phyloP scores from a whole-genome alignment of 2,797 vertebrate genomes.

The Orestias chungarensis region DNA sequence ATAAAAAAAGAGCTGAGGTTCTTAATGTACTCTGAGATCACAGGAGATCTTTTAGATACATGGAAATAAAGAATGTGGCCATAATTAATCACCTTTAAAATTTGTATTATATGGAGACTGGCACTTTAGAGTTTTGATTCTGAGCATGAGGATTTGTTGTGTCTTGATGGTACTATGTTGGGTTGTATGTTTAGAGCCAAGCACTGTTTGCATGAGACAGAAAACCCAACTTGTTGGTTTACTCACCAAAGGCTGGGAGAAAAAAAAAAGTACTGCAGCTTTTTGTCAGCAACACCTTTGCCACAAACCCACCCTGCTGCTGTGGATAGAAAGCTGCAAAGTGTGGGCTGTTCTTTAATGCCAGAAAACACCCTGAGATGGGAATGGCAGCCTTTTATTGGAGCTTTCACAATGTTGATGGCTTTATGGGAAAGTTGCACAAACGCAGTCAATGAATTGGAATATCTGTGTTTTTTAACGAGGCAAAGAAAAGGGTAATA shows the following conservation, averaged over 20 bases:
- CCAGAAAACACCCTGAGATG: constrained; percentile 16
- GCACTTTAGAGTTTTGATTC: constrained; percentile 4
- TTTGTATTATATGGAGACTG: background rate
- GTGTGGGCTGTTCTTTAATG: constrained; percentile 28
- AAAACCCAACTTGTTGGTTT: background rate
- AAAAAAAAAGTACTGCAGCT: constrained; percentile 39
- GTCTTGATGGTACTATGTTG: constrained; percentile 21
- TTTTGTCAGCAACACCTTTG: constrained; percentile 41
- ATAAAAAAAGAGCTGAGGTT: constrained; percentile 21
- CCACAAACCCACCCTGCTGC: constrained; percentile 28
- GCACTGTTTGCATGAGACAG: constrained; percentile 4
- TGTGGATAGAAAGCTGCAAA: constrained; percentile 32
- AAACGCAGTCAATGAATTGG: background rate
- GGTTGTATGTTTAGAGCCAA: background rate
- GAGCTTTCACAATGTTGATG: background rate
- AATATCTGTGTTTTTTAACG: constrained; percentile 10
- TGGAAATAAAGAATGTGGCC: constrained; percentile 4
- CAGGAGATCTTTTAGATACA: constrained; percentile 21
- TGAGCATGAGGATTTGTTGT: background rate
- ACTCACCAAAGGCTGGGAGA: constrained; percentile 24
- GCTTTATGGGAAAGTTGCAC: constrained; percentile 1
- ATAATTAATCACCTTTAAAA: constrained; percentile 9
- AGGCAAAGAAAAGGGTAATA: constrained; percentile 6
- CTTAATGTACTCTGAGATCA: constrained; percentile 13
- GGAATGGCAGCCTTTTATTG: constrained; percentile 16